phyloP scores from a whole-genome alignment of 1,140 invertebrate species.

The Scaptomyza pallida region DNA sequence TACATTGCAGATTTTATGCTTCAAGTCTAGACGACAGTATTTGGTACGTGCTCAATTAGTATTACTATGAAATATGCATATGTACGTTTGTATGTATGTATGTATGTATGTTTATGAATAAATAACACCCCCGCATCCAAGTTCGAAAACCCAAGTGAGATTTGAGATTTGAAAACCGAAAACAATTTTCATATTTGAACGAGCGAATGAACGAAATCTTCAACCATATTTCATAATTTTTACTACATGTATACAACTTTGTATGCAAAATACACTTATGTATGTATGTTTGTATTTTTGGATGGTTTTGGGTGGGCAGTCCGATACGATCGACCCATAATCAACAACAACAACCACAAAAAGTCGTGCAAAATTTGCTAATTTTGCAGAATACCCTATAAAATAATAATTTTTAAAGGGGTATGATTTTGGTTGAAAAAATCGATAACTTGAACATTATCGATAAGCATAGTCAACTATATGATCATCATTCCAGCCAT shows the following conservation, averaged over 20 bases:
- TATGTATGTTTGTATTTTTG: conserved; percentile 4
- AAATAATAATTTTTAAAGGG: background rate
- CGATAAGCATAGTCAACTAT: too few species aligned
- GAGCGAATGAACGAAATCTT: conserved; percentile 19
- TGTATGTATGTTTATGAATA: conserved; percentile 11
- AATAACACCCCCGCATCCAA: conserved; percentile 15
- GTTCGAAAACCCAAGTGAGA: too few species aligned
- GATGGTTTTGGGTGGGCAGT: conserved; percentile 4
- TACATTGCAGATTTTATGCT: conserved; percentile 79
- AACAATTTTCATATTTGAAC: conserved; percentile 54
- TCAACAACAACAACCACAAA: conserved; percentile 29
- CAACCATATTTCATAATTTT: conserved; percentile 61
- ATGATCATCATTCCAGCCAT: too few species aligned
- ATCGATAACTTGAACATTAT: too few species aligned
- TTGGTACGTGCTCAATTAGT: conserved; percentile 80
- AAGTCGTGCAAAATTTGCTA: conserved; percentile 62
- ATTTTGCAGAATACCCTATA: conserved; percentile 38
- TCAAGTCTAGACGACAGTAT: conserved; percentile 78
- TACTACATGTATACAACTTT: conserved; percentile 15
- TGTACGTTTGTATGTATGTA: too few species aligned
- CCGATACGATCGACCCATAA: conserved; percentile 11
- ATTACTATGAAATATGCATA: too few species aligned
- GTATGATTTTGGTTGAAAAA: too few species aligned
- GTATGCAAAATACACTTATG: conserved; percentile 3
- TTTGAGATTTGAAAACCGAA: conserved; percentile 29